phyloP scores from a whole-genome alignment of 2,888 invertebrate species.

The Pristionchus entomophagus region DNA sequence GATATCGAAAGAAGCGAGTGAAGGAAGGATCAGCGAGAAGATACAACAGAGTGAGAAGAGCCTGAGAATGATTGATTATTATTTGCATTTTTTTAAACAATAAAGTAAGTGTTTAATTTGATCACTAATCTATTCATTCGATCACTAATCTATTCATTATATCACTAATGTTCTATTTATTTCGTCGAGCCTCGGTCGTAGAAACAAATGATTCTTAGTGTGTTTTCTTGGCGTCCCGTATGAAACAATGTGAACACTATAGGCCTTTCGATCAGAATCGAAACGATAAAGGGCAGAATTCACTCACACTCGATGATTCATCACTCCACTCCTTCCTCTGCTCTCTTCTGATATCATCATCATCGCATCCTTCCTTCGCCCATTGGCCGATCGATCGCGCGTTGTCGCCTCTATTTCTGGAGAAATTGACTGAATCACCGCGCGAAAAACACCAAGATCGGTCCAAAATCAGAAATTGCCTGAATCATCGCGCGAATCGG shows the following conservation, averaged over 20 bases:
- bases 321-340: not conserved
- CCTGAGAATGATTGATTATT: not conserved
- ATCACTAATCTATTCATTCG: too few relatives aligned
- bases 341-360: not conserved
- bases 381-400: not conserved
- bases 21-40: not conserved
- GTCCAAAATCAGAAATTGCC: not conserved
- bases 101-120: too few relatives aligned
- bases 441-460: not conserved
- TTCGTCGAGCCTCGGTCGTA: too few relatives aligned
- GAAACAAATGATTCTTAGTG: not conserved
- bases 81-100: not conserved
- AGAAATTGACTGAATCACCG: not conserved
- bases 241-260: too few relatives aligned
- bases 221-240: too few relatives aligned
- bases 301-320: too few relatives aligned
- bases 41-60: not conserved
- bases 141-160: too few relatives aligned
- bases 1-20: conserved; percentile 6
- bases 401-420: not conserved
- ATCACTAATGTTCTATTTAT: too few relatives aligned
- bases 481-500: too few relatives aligned
- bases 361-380: not conserved
- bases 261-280: too few relatives aligned
- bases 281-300: too few relatives aligned